A percentile compares a stretch with the other conserved stretches of the same genome.
Evolutionary conservation across 2,888 invertebrate genomes (phyloP).

Genomic region (Nasonovia ribisnigri): DNA sequence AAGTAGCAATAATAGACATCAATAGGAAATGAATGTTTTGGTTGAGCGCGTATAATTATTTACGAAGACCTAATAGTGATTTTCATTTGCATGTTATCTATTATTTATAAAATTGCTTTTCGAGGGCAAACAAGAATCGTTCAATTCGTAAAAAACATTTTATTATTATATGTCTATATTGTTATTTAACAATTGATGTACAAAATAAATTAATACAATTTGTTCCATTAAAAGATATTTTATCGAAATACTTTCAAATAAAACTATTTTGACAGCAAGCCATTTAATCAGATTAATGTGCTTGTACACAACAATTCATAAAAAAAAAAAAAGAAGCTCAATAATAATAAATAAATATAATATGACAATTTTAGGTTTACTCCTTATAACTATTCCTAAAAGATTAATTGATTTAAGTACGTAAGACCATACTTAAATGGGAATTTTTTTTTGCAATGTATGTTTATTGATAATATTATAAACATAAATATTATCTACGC

Average conservation of each 20-base stretch:
- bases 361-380: neutral
- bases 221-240: neutral
- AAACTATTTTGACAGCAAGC: neutral
- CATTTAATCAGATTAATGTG: slow-evolving; percentile 5
- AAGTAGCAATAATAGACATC: slow-evolving; percentile 36
- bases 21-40: slow-evolving; percentile 62
- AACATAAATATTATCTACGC: neutral
- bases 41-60: slow-evolving; percentile 58
- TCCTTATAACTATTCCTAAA: neutral
- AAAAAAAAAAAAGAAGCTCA: neutral
- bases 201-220: neutral
- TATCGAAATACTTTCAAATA: neutral
- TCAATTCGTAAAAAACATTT: slow-evolving; percentile 5
- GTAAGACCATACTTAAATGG: neutral
- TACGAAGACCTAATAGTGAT: slow-evolving; percentile 52
- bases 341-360: neutral
- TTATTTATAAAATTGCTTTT: slow-evolving; percentile 48
- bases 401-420: neutral
- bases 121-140: slow-evolving; percentile 6
- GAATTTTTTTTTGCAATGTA: neutral
- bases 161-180: neutral
- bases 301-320: neutral
- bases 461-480: neutral
- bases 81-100: slow-evolving; percentile 43
- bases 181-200: neutral